These are phyloP conservation scores for Tenualosa ilisha DNA, from an alignment of 2,797 vertebrate genomes.

Conservation along the genomic window DNA sequence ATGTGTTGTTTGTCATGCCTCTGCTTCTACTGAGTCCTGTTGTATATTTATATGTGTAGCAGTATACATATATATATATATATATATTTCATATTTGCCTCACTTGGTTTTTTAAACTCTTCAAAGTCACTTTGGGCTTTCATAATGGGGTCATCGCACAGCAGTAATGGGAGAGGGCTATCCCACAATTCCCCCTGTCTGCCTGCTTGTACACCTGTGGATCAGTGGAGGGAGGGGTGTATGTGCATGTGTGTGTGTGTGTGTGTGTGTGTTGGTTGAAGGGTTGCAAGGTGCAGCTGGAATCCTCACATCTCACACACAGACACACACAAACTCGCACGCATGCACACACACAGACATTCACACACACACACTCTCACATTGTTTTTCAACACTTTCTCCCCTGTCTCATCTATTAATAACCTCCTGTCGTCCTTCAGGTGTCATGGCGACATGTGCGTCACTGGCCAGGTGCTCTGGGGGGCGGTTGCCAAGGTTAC, in stretches of 20 bases:
- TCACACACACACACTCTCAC: not conserved
- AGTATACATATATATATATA: too few species aligned
- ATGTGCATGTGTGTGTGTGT: not conserved
- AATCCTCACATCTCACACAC: not conserved
- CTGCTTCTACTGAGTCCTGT: too few species aligned
- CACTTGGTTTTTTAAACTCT: too few species aligned
- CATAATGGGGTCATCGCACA: too few species aligned
- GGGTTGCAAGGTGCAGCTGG: not conserved
- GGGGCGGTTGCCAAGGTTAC: conserved; percentile 13
- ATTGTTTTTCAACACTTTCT: not conserved
- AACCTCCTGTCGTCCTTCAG: conserved; percentile 3
- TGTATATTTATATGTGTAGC: too few species aligned
- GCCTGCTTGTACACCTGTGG: too few species aligned
- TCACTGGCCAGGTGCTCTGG: conserved; percentile 10
- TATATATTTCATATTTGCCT: too few species aligned
- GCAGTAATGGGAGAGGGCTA: too few species aligned
- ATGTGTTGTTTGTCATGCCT: too few species aligned
- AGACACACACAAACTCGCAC: not conserved
- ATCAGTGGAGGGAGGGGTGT: not conserved
- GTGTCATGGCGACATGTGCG: conserved; percentile 11
- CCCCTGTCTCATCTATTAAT: not conserved
- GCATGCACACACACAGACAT: not conserved
- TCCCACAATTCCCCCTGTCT: too few species aligned
- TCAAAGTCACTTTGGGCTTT: too few species aligned
- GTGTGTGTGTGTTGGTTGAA: not conserved